phyloP scores from a whole-genome alignment of 2,113 vertebrate genomes.

The Tretioscincus oriximinensis region DNA sequence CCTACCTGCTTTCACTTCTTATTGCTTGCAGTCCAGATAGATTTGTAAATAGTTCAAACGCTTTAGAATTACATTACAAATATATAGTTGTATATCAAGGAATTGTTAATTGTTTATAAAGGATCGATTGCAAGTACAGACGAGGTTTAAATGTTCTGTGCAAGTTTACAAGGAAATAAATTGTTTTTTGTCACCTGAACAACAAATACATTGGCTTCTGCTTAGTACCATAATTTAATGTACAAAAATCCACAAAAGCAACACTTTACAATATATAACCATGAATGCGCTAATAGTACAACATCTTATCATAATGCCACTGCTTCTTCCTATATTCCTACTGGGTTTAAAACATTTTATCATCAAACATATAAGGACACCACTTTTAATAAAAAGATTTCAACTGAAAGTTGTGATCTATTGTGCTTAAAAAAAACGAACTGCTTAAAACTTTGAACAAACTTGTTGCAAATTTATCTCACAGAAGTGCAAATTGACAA shows the following conservation, averaged over 20 bases:
- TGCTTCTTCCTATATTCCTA: slow-evolving; percentile 28
- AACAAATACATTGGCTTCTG: slow-evolving; percentile 63
- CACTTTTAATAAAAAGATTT: slow-evolving; percentile 47
- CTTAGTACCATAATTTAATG: slow-evolving; percentile 50
- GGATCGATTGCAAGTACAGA: slow-evolving; percentile 18
- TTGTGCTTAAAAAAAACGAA: slow-evolving; percentile 45
- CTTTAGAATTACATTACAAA: background rate
- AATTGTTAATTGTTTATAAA: slow-evolving; percentile 20
- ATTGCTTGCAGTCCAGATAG: too few relatives aligned
- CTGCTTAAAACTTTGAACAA: slow-evolving; percentile 42
- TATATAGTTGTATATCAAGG: slow-evolving; percentile 35
- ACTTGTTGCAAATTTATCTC: slow-evolving; percentile 38
- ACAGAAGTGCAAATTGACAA: slow-evolving; percentile 37
- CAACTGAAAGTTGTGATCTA: slow-evolving; percentile 15
- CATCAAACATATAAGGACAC: slow-evolving; percentile 37
- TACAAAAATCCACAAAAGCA: slow-evolving; percentile 54
- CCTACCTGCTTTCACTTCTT: background rate
- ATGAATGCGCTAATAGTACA: slow-evolving; percentile 45
- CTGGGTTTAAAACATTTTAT: slow-evolving; percentile 24
- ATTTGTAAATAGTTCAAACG: too few relatives aligned
- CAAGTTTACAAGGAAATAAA: slow-evolving; percentile 50
- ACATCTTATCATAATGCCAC: slow-evolving; percentile 30
- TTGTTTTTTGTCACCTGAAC: slow-evolving; percentile 40
- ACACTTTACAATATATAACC: slow-evolving; percentile 28
- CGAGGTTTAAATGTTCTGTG: slow-evolving; percentile 44